Percentiles rank a stretch among this genome's conserved stretches.
Evolutionary conservation across 1,140 invertebrate species (phyloP).

Genomic region (Pygmarrhopalites habei): DNA sequence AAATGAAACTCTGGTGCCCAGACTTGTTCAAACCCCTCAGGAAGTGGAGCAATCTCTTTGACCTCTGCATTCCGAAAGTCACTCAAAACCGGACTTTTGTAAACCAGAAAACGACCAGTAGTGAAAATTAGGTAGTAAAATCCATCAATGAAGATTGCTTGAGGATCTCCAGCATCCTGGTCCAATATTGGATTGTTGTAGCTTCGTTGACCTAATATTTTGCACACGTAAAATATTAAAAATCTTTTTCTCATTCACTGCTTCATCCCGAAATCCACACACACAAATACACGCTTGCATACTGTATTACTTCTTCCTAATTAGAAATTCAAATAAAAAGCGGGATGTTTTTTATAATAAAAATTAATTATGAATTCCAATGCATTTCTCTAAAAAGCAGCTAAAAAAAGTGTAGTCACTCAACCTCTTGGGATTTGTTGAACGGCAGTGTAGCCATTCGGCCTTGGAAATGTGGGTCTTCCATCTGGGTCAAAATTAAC

Average conservation of each 20-base stretch:
- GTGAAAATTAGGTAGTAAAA: slow-evolving; percentile 19
- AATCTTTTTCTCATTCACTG: too few relatives aligned
- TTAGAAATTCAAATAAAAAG: too few relatives aligned
- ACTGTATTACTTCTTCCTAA: too few relatives aligned
- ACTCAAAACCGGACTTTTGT: slow-evolving; percentile 14
- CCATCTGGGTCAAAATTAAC: slow-evolving; percentile 17
- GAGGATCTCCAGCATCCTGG: slow-evolving; percentile 11
- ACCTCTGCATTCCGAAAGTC: slow-evolving; percentile 7
- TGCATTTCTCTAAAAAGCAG: too few relatives aligned
- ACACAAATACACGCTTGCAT: too few relatives aligned
- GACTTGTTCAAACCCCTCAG: not conserved
- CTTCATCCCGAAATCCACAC: too few relatives aligned
- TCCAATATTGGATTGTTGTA: slow-evolving; percentile 30
- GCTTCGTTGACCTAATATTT: too few relatives aligned
- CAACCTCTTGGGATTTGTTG: slow-evolving; percentile 18
- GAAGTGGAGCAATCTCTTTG: not conserved
- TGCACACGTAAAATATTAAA: too few relatives aligned
- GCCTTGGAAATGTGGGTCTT: slow-evolving; percentile 11
- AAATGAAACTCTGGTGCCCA: slow-evolving; percentile 15
- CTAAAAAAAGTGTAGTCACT: too few relatives aligned
- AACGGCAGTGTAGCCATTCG: slow-evolving; percentile 5
- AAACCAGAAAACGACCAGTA: slow-evolving; percentile 4
- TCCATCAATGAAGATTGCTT: not conserved
- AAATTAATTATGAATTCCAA: too few relatives aligned
- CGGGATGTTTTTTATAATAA: too few relatives aligned